Evolutionary conservation across 1,140 invertebrate species (phyloP).

Genomic region (Laupala kohalensis): DNA sequence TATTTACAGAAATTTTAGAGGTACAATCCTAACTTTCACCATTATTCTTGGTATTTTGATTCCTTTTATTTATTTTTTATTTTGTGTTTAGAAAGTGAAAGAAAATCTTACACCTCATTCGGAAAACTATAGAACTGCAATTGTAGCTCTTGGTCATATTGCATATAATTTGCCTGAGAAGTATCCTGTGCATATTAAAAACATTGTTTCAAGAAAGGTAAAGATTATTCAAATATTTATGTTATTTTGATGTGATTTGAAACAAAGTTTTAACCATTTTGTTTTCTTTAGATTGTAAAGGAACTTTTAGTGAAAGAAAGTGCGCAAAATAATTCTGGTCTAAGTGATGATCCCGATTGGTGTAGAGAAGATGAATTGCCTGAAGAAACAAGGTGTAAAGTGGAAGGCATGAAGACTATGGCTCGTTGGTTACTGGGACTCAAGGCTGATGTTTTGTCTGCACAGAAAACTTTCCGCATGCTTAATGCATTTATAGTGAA

Average conservation of each 20-base stretch:
- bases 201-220: conserved; percentile 83
- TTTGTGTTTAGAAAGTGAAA: conserved; percentile 40
- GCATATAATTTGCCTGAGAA: conserved; percentile 80
- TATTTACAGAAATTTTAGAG: conserved; percentile 81
- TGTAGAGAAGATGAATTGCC: conserved; percentile 76
- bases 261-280: conserved; percentile 6
- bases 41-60: conserved; percentile 4
- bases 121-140: conserved; percentile 78
- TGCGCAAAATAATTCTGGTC: conserved; percentile 30
- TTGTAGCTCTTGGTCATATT: conserved; percentile 88
- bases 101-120: conserved; percentile 62
- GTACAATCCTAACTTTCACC: conserved; percentile 27
- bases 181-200: conserved; percentile 81
- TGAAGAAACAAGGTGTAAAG: conserved; percentile 82
- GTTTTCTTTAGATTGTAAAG: conserved; percentile 64
- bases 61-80: conserved; percentile 7
- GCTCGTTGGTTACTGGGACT: conserved; percentile 88
- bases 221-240: too few species aligned
- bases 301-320: conserved; percentile 81
- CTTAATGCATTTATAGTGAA: conserved; percentile 79
- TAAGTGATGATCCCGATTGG: conserved; percentile 54
- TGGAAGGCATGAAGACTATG: conserved; percentile 92
- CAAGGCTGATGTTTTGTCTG: conserved; percentile 75
- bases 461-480: conserved; percentile 88
- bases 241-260: too few species aligned